Base-by-base conservation (phyloP, 2,797 vertebrate genomes). In the Catostomus latipinnis region DNA sequence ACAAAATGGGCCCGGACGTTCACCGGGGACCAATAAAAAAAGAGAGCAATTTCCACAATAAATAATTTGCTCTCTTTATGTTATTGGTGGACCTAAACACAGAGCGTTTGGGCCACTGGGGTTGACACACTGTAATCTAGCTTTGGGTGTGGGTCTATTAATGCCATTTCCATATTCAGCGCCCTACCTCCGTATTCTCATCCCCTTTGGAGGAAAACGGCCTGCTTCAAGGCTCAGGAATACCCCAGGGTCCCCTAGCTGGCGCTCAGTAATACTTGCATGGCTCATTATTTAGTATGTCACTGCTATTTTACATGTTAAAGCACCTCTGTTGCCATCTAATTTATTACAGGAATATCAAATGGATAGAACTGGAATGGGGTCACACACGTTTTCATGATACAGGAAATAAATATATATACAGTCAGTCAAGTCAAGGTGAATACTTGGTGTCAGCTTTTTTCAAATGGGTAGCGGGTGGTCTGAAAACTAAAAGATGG, bases 251-350 rank as follows among this genome's bases (percentile, higher is more conserved):
- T 85, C 91, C 60, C 73, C 74, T 78, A 81, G 80, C 88, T 85
- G 76, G 85, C 81, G 54, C 90, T 82, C 89, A 87, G 89, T 93
- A 93, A 94, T 93, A 94, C 92, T 85, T 88, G 87, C 89, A 92
- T 62, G 90, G 93, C 94, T 95, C 93, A 94, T 95, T 95, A 95
- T 94, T 95, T 95, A 94, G 92, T 90, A 92, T 95, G 94, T 94
- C 94, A 95, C 92, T 82, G 70, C 93, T 95, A 94, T 93, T 95
- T 94, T 95, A 94, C 94, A 95, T 95, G 93, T 93, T 94, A 94
- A 94, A 93, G 89, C 92, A 91, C 89, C 89, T 80, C 88, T 88
- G 86, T 89, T 84, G 88, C 91, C 92, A 93, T 93, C 91, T 94
- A 91, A 95, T 95, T 95, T 95, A 95, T 95, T 92, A 92, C 87